These are phyloP conservation scores for Marronus borbonicus DNA, from an alignment of 2,888 invertebrate genomes.

Conservation along the genomic window DNA sequence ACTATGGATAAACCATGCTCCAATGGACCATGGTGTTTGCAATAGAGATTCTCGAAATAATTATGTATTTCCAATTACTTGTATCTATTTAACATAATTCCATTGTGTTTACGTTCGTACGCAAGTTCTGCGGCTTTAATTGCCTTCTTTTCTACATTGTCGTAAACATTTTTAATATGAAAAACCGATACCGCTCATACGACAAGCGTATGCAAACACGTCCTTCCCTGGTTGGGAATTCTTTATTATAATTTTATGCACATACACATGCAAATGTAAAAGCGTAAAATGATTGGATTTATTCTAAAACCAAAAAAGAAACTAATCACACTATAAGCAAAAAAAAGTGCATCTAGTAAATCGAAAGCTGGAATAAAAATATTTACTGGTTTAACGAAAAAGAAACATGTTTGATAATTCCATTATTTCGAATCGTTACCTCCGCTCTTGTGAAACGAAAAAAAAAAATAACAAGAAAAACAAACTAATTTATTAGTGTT, in stretches of 20 bases:
- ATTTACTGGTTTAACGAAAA: background rate
- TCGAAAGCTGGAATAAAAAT: background rate
- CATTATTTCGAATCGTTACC: background rate
- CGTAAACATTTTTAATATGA: constrained; percentile 1
- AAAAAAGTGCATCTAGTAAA: too few species aligned
- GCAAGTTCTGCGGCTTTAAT: background rate
- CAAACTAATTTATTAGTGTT: background rate
- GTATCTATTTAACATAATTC: constrained; percentile 10
- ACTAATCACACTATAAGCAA: too few species aligned
- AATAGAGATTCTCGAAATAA: constrained; percentile 37
- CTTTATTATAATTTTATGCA: constrained; percentile 38
- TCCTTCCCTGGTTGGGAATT: constrained; percentile 30
- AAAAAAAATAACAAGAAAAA: background rate
- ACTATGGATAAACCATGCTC: constrained; percentile 19
- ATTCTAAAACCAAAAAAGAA: background rate
- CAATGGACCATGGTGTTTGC: constrained; percentile 31
- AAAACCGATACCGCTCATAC: constrained; percentile 15
- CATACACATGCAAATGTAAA: background rate
- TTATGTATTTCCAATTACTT: background rate
- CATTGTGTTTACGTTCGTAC: constrained; percentile 18
- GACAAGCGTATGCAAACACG: background rate
- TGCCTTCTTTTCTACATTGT: background rate
- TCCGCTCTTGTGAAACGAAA: background rate
- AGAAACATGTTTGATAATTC: background rate
- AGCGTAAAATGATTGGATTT: constrained; percentile 5